Evolutionary conservation across 1,140 invertebrate species (phyloP), one percentile per base, ranked within the genome.

Genomic region (Oncopeltus fasciatus): DNA sequence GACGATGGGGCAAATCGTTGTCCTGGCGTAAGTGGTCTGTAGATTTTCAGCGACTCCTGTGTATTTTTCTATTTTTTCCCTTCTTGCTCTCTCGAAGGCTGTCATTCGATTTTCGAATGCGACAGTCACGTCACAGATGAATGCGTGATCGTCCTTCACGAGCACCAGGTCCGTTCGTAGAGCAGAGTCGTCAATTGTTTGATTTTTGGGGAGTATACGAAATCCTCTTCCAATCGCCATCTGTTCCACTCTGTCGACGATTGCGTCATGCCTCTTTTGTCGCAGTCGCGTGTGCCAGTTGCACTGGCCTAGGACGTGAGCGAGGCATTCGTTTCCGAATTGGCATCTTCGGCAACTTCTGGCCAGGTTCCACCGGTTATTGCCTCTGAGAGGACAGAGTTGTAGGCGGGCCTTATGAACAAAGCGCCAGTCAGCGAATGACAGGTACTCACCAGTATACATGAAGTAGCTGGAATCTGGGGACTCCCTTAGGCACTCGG

Each of bases 341-440:
- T 2, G 2, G 11, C 43, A 44, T 1, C 43, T 12, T 18, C 43
- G 14, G 43, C 43, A 44, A 11, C 43, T 16, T 44, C 43, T 2
- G 4, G 44, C n/a, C 12, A n/a, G 9, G 1, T 12, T 18, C 44
- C 44, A 1, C n/a, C n/a, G n/a, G n/a, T n/a, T n/a, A n/a, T n/a
- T 79, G 0, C 67, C 68, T 33, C 67, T 66, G 0, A 68, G 27
- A 0, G 64, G 64, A 0, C 67, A n/a, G 0, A 67, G 16, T 28
- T 67, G 63, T 0, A 70, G 60, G 8, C 69, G 18, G 5, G 69
- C 68, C 4, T 62, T 51, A 53, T 71, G 69, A 3, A 70, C 60
- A 59, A 71, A 69, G 1, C 67, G 56, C 69, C 69, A 70, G 46
- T 70, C 70, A 20, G 64, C 47, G 31, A 70, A 70, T 0, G 63